A percentile compares a stretch with the other conserved stretches of the same genome.
phyloP scores from a whole-genome alignment of 2,113 vertebrate species.

The Merops nubicus region DNA sequence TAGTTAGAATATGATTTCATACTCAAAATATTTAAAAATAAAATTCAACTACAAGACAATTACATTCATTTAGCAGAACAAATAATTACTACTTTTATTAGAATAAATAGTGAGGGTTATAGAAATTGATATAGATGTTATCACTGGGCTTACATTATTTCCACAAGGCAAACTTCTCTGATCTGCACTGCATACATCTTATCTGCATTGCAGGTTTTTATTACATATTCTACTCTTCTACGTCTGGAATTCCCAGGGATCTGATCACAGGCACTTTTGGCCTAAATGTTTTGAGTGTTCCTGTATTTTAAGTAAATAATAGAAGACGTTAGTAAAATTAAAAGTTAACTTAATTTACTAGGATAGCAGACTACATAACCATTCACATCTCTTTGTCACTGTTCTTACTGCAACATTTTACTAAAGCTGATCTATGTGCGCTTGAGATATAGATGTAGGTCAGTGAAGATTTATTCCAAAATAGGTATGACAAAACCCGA shows the following conservation, averaged over 20 bases:
- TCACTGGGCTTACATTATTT: not conserved
- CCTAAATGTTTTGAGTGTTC: not conserved
- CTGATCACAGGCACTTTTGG: not conserved
- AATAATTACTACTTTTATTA: not conserved
- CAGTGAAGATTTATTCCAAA: not conserved
- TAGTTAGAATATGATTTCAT: not conserved
- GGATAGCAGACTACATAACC: not conserved
- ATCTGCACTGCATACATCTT: rapidly evolving
- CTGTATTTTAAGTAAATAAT: not conserved
- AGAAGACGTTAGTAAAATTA: not conserved
- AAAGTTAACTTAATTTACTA: not conserved
- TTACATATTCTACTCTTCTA: not conserved
- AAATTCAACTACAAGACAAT: not conserved
- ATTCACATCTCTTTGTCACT: not conserved
- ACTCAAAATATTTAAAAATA: not conserved
- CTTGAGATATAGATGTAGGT: not conserved
- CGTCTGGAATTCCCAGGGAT: not conserved
- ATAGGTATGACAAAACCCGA: not conserved
- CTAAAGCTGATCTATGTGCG: rapidly evolving
- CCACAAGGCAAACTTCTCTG: not conserved
- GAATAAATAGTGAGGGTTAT: not conserved
- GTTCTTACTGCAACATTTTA: not conserved
- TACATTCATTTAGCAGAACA: not conserved
- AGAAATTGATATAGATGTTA: not conserved
- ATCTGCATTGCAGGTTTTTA: not conserved